Base-by-base conservation (phyloP, 92 coral and sea anemone genomes). In the Heliopora coerulea region DNA sequence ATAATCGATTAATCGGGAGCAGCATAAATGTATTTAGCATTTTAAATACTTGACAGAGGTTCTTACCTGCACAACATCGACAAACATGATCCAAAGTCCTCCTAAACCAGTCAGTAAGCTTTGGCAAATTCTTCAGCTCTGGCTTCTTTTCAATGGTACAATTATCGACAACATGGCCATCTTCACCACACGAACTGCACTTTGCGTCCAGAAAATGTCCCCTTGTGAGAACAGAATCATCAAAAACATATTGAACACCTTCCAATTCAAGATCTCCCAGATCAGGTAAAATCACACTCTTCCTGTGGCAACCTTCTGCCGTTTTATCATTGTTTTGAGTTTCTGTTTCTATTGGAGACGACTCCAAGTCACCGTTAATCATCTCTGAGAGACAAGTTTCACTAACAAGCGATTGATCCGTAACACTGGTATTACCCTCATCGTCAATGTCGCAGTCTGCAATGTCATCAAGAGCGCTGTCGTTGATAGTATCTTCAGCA, bases 401-500 rank as follows among this genome's bases (percentile, higher is more conserved):
- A 46, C 58, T 58, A 30, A 68, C 14, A 52, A 63, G 40, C 64
- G 75, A n/a, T 64, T 72, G 68, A 67, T 80, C 67, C 42, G 80
- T 68, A 60, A 46, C 44, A 15, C 50, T 81, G 40, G 59, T 49
- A 29, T 69, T 44, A 19, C 62, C 68, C 50, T 25, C 60, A 4
- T 73, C 80, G 62, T 49, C 70, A 8, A 56, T 13, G 17, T 15
- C 44, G 14, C 67, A 24, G 41, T 23, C 14, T 18, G 10, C 54
- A 24, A 0, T 57, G 15, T 24, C 65, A 50, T 26, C 35, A n/a
- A 7, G 33, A 49, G 12, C 44, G 25, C 58, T 79, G 69, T 81
- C 80, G 37, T 83, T 87, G 17, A 86, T 50, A 62, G 79, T 87
- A 78, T 89, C 91, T 79, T 86, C 80, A 21, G 83, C 78, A 59